Evolutionary conservation across 2,888 invertebrate genomes (phyloP).

Genomic region (Thera obeliscata): DNA sequence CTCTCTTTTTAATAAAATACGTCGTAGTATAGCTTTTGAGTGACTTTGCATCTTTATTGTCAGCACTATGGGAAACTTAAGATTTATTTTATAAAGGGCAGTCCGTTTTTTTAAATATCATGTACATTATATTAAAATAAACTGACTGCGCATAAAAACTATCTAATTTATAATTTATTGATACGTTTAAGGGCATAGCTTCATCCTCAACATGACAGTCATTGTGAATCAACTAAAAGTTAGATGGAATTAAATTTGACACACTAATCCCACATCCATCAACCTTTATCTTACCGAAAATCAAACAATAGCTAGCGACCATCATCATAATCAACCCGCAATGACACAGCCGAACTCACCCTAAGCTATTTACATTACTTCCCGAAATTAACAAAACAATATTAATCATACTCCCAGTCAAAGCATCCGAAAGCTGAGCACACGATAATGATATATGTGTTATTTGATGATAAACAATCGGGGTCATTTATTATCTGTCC

Average conservation of each 20-base stretch:
- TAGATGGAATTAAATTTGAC: constrained; percentile 38
- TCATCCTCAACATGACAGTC: not conserved
- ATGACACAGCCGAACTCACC: constrained; percentile 73
- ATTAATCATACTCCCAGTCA: constrained; percentile 79
- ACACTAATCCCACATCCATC: constrained; percentile 47
- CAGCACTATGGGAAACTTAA: no score
- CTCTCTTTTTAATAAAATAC: not conserved
- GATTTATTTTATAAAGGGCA: no score
- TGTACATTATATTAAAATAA: no score
- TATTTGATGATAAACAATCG: constrained; percentile 86
- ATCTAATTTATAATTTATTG: not conserved
- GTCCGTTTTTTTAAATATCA: no score
- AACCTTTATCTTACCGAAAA: constrained; percentile 44
- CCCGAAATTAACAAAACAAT: constrained; percentile 83
- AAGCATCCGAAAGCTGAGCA: constrained; percentile 75
- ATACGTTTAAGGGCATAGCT: not conserved
- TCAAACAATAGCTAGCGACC: constrained; percentile 53
- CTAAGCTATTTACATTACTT: constrained; percentile 77
- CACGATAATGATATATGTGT: constrained; percentile 84
- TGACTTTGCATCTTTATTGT: no score
- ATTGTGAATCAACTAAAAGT: constrained; percentile 7
- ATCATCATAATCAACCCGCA: constrained; percentile 68
- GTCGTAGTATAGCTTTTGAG: no score
- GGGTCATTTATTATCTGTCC: constrained; percentile 87
- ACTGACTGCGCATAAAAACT: no score